phyloP scores from a whole-genome alignment of 2,888 invertebrate genomes.

The Cataglyphis altisquamis region DNA sequence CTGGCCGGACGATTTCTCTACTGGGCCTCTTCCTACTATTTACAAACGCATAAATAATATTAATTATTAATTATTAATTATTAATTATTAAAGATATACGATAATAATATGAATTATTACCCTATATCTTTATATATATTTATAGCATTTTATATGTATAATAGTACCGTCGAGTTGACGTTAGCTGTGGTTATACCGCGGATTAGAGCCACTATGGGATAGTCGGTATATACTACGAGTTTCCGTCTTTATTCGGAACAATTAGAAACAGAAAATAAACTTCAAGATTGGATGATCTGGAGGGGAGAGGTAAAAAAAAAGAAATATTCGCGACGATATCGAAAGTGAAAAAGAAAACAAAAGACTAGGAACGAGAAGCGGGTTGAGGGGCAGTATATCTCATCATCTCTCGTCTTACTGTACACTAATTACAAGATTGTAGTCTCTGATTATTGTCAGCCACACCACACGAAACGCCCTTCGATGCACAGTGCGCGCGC shows the following conservation, averaged over 20 bases:
- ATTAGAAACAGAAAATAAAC: slow-evolving; percentile 23
- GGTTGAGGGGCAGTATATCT: slow-evolving; percentile 64
- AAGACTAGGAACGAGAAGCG: slow-evolving; percentile 33
- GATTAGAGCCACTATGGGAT: slow-evolving; percentile 66
- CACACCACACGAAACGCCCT: slow-evolving; percentile 75
- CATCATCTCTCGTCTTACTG: slow-evolving; percentile 73
- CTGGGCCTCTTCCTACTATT: slow-evolving; percentile 84
- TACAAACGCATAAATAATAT: slow-evolving; percentile 86
- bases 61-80: slow-evolving; percentile 72
- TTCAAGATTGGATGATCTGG: not conserved
- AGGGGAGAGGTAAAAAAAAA: slow-evolving; percentile 19
- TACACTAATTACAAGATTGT: slow-evolving; percentile 86
- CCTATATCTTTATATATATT: slow-evolving; percentile 80
- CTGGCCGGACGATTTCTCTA: slow-evolving; percentile 80
- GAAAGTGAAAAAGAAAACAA: not conserved
- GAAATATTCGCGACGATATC: slow-evolving; percentile 27
- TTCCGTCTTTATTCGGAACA: slow-evolving; percentile 42
- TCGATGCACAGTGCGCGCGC: slow-evolving; percentile 43
- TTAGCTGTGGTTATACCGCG: slow-evolving; percentile 70
- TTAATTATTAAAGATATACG: slow-evolving; percentile 2
- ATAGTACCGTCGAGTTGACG: slow-evolving; percentile 72
- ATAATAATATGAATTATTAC: slow-evolving; percentile 58
- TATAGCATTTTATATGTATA: slow-evolving; percentile 78
- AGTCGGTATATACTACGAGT: slow-evolving; percentile 65
- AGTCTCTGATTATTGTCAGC: slow-evolving; percentile 83